Evolutionary conservation across 1,140 invertebrate species (phyloP), one percentile per base, ranked within the genome.

Genomic region (Anoplophora glabripennis): DNA sequence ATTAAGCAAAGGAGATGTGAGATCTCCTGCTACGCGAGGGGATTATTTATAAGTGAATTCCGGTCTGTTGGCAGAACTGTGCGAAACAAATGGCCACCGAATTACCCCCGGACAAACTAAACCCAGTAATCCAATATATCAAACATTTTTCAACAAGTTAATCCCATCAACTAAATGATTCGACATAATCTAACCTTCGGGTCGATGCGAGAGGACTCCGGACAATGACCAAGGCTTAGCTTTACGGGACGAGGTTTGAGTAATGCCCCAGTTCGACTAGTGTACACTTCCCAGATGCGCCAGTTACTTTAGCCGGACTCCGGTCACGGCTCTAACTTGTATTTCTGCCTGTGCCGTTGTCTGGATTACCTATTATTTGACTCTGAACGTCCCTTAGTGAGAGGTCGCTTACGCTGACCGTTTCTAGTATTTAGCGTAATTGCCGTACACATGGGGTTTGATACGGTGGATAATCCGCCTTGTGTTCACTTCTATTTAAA

Each of bases 91-190:
- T 28, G 21, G 21, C 21, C 21, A 2, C 21, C 3, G 21, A 28
- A 28, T 28, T 28, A 28, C 21, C 21, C 21, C 17, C n/a, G 15
- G 33, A 37, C 28, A 34, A 28, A 12, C 12, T 36, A 15, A 36
- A 51, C 12, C 48, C 15, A n/a, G 11, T 37, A 51, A 51, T 37
- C 36, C n/a, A 36, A 51, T 51, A 51, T 51, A 51, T 51, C 28
- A 36, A 34, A 36, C 15, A 51, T 51, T 34, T 51, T 51, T 51
- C 28, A 51, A 51, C 48, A 51, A 51, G 18, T 51, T 51, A 10
- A 51, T 51, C 48, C 10, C 36, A 51, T 51, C 11, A 46, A 46
- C 14, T 51, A 51, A 51, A 51, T 37, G 48, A 37, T 51, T 51
- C 48, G 4, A 51, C 36, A 51, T 51, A 51, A 51, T 28, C 44